A percentile compares a stretch with the other conserved stretches of the same genome.
Evolutionary conservation across 2,888 invertebrate species (phyloP).

Genomic region (Aspidapion aeneum): DNA sequence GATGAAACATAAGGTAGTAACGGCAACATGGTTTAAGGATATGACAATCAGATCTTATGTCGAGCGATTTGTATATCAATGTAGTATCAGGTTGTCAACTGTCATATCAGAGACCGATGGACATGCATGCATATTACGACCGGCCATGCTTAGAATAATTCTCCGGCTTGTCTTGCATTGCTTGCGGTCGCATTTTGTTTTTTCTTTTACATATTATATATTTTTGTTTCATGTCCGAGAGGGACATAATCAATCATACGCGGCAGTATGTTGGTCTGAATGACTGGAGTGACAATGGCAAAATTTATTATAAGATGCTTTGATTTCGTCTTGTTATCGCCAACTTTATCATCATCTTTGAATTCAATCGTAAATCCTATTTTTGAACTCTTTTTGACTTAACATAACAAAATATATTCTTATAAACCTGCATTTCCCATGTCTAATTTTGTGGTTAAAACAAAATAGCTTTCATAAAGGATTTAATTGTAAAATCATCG

Average conservation of each 20-base stretch:
- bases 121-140: conserved; percentile 23
- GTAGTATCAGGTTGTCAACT: conserved; percentile 25
- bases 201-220: conserved; percentile 19
- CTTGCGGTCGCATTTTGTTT: conserved; percentile 8
- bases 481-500: conserved; percentile 1
- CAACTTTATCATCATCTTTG: background rate
- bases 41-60: conserved; percentile 25
- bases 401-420: too few relatives aligned
- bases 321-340: conserved; percentile 24
- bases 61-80: conserved; percentile 25
- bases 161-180: conserved; percentile 19
- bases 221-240: background rate
- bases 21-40: conserved; percentile 17
- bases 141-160: conserved; percentile 19
- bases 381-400: too few relatives aligned
- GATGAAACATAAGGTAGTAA: too few relatives aligned
- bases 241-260: conserved; percentile 26
- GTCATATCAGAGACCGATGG: conserved; percentile 23
- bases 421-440: too few relatives aligned
- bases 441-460: background rate
- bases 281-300: conserved; percentile 26
- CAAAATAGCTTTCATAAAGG: background rate
- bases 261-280: conserved; percentile 1
- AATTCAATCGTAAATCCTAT: background rate
- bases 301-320: conserved; percentile 26